Evolutionary conservation across 2,113 vertebrate genomes (phyloP).

Genomic region (Albula goreensis): DNA sequence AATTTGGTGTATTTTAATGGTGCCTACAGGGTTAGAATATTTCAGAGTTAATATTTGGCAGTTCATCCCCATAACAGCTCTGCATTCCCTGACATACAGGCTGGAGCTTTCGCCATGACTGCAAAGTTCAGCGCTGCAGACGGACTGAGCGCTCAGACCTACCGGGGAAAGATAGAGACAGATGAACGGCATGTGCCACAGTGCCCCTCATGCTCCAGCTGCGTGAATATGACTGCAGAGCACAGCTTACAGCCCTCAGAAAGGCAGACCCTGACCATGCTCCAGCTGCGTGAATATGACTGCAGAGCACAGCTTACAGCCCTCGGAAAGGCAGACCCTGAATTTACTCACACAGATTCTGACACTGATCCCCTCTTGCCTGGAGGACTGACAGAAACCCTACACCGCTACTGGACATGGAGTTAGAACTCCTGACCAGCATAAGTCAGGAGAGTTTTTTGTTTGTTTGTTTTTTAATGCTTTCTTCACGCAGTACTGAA

Average conservation of each 20-base stretch:
- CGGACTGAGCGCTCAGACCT: too few species aligned
- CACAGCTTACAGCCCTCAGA: too few species aligned
- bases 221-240: background rate
- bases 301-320: too few species aligned
- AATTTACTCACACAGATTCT: slow-evolving; percentile 11
- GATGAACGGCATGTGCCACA: background rate
- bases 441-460: background rate
- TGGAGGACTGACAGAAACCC: background rate
- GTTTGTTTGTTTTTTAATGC: background rate
- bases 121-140: too few species aligned
- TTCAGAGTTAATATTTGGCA: too few species aligned
- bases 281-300: background rate
- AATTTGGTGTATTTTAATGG: too few species aligned
- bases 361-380: background rate
- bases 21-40: too few species aligned
- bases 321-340: too few species aligned
- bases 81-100: too few species aligned
- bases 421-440: background rate
- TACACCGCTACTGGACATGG: background rate
- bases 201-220: background rate
- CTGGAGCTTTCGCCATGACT: too few species aligned
- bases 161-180: background rate
- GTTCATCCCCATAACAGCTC: too few species aligned
- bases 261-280: background rate
- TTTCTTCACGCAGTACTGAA: background rate